Percentiles rank a stretch among this genome's conserved stretches.
phyloP scores from a whole-genome alignment of 2,113 vertebrate genomes.

The Bujurquina vittata region DNA sequence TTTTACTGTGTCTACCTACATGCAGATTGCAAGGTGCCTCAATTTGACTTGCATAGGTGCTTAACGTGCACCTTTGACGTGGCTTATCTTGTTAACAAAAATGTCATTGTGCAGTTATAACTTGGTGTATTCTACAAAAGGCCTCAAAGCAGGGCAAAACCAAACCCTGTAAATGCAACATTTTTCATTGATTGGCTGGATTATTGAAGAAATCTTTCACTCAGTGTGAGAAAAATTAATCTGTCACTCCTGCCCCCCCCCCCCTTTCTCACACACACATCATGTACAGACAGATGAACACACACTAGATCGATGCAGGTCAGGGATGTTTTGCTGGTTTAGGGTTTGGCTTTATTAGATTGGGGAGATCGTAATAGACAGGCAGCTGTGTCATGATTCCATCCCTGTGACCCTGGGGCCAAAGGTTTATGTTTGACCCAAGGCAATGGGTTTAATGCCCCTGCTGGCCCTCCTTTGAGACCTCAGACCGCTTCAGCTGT shows the following conservation, averaged over 20 bases:
- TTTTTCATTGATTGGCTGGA: slow-evolving; percentile 44
- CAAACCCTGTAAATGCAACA: slow-evolving; percentile 30
- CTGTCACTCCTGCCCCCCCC: slow-evolving; percentile 6
- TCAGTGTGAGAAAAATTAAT: slow-evolving; percentile 41
- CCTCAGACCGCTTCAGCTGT: slow-evolving; percentile 40
- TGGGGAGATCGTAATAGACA: slow-evolving; percentile 72
- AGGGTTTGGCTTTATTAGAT: slow-evolving; percentile 68
- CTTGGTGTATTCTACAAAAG: background rate
- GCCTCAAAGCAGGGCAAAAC: background rate
- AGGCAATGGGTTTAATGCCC: slow-evolving; percentile 42
- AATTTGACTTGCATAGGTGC: slow-evolving; percentile 56
- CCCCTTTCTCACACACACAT: slow-evolving; percentile 9
- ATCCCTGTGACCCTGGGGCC: slow-evolving; percentile 50
- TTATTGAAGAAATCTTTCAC: slow-evolving; percentile 42
- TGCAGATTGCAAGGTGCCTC: slow-evolving; percentile 59
- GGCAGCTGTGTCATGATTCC: slow-evolving; percentile 69
- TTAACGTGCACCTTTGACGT: slow-evolving; percentile 54
- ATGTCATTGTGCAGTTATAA: slow-evolving; percentile 15
- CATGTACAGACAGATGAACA: background rate
- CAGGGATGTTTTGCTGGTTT: slow-evolving; percentile 46
- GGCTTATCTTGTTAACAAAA: slow-evolving; percentile 34
- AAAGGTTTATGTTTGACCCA: slow-evolving; percentile 62
- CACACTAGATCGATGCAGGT: slow-evolving; percentile 60
- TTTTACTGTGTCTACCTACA: slow-evolving; percentile 71
- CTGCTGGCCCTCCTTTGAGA: background rate